Evolutionary conservation across 2,113 vertebrate species (phyloP), one percentile per base, ranked within the genome.

Genomic region (Stegastes partitus): DNA sequence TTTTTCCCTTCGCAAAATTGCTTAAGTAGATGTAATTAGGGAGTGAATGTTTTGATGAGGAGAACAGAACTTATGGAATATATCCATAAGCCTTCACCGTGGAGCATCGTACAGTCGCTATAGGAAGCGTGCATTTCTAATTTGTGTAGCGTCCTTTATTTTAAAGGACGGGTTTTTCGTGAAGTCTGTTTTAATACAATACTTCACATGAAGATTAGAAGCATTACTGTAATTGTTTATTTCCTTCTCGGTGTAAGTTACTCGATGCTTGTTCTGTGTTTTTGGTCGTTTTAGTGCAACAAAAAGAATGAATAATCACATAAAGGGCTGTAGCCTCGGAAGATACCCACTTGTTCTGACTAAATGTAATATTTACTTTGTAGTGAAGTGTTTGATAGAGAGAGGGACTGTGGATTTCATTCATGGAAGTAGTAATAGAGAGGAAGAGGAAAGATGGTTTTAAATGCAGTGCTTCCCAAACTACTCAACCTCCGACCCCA

Each of bases 11-110:
- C 1, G 69, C 83, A 91, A 92, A 94, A 93, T 93, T 90, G 89
- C 91, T 92, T 89, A 93, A 94, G 88, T 91, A 89, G 91, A 91
- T 92, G 88, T 93, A 94, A 94, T 94, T 94, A 94, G 88, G 68
- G 83, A 90, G 86, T 65, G 76, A 89, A 86, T 88, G 82, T 86
- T 91, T 90, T 92, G 89, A 92, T 90, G 89, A 93, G 80, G 81
- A 75, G 70, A 87, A 84, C 54, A 80, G 74, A 88, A 90, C 83
- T 88, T 88, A 86, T 88, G 63, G 83, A 88, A 90, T 75, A 87
- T 56, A 90, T 81, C 76, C 85, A 87, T 77, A 81, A 90, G 84
- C 66, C 78, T 84, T 68, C 70, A 21, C 37, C 74, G 31, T 58
- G 63, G 58, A 79, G 74, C 66, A 61, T 73, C 65, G 49, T 56